Evolutionary conservation across 2,888 invertebrate species (phyloP).

Genomic region (Xanthostigma xanthostigma): DNA sequence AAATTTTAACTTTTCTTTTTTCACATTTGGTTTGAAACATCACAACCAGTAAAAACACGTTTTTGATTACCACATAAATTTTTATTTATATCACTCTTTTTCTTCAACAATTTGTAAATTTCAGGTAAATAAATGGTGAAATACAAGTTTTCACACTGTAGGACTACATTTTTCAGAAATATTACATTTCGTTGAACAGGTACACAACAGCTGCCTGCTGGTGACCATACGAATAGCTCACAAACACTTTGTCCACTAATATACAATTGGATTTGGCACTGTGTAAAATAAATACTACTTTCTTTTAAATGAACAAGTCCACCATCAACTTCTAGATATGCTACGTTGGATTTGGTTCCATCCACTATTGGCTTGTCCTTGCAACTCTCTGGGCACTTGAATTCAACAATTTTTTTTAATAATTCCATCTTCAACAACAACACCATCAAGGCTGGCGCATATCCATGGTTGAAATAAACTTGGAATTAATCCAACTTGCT

Average conservation of each 20-base stretch:
- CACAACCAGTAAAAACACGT: too few relatives aligned
- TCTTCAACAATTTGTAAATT: too few relatives aligned
- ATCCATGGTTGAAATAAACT: slow-evolving; percentile 10
- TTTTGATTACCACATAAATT: too few relatives aligned
- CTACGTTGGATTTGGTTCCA: slow-evolving; percentile 5
- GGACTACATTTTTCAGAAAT: slow-evolving; percentile 4
- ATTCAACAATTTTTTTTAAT: slow-evolving; percentile 7
- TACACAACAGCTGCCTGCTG: slow-evolving; percentile 4
- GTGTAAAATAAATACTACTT: background rate
- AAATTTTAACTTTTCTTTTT: too few relatives aligned
- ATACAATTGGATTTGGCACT: background rate
- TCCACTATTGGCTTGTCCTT: slow-evolving; percentile 7
- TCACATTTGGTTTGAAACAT: too few relatives aligned
- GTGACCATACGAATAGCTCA: slow-evolving; percentile 7
- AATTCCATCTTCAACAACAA: slow-evolving; percentile 10
- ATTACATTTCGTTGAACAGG: slow-evolving; percentile 5
- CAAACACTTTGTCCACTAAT: slow-evolving; percentile 3
- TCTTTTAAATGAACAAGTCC: background rate
- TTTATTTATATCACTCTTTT: too few relatives aligned
- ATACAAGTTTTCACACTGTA: slow-evolving; percentile 8
- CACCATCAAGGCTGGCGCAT: slow-evolving; percentile 10
- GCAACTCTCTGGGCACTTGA: slow-evolving; percentile 12
- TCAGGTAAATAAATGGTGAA: slow-evolving; percentile 6
- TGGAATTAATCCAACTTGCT: slow-evolving; percentile 7
- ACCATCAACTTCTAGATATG: slow-evolving; percentile 5